Conservation (phyloP, 2,797 vertebrate species). For the Neopelma chrysocephalum region DNA sequence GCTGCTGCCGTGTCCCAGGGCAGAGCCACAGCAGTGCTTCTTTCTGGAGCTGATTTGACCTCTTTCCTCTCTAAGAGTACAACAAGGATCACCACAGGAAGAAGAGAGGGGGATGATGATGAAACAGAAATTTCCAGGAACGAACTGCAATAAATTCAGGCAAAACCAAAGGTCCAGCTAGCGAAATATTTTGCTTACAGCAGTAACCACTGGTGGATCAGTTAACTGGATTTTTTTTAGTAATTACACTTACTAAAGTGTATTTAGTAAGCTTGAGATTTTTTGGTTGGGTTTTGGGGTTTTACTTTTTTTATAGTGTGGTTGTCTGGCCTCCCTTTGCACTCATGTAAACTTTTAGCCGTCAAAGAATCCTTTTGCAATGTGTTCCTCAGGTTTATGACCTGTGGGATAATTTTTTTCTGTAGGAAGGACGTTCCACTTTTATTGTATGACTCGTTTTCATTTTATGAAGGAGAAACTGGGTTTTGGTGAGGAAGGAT, state of each 20-base stretch:
- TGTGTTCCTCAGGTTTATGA: neutral
- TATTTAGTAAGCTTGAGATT: neutral
- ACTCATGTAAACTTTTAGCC: neutral
- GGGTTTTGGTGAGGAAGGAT: neutral
- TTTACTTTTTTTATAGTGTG: too few relatives aligned
- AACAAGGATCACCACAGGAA: neutral
- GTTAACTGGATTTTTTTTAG: neutral
- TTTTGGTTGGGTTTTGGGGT: too few relatives aligned
- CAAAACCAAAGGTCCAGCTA: neutral
- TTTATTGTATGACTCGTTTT: neutral
- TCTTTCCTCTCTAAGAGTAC: neutral
- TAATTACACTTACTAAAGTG: too few relatives aligned
- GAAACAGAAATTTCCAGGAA: neutral
- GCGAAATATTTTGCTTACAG: neutral
- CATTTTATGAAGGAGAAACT: neutral
- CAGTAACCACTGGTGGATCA: neutral
- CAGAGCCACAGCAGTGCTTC: neutral
- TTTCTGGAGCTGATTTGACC: neutral
- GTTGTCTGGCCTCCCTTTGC: neutral
- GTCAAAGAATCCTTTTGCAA: neutral
- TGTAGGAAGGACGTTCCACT: neutral
- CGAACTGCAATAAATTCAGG: neutral
- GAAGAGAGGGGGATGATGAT: neutral
- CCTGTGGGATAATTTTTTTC: neutral
- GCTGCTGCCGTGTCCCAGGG: neutral